Conservation (phyloP, 2,888 invertebrate genomes). For the Spisula subtruncata region DNA sequence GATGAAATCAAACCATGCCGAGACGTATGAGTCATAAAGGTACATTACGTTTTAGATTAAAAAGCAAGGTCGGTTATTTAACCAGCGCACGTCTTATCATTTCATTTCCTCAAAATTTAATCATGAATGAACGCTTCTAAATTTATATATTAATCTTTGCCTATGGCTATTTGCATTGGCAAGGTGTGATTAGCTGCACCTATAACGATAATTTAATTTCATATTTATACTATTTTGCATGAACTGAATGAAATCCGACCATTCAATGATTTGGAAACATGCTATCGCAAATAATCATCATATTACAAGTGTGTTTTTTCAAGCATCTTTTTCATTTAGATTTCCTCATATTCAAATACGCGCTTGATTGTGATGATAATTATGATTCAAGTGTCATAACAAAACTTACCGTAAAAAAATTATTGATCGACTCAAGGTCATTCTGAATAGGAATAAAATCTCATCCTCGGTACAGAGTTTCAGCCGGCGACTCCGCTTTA, state of each 20-base stretch:
- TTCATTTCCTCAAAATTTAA: neutral
- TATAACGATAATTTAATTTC: conserved; percentile 19
- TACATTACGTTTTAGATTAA: neutral
- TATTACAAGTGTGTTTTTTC: conserved; percentile 1
- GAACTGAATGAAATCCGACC: neutral
- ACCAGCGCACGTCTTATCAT: neutral
- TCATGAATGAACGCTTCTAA: neutral
- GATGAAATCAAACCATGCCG: neutral
- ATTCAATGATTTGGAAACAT: conserved; percentile 14
- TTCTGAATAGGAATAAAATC: too few relatives aligned
- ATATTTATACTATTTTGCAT: conserved; percentile 1
- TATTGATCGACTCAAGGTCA: too few relatives aligned
- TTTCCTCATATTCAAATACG: neutral
- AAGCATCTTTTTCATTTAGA: neutral
- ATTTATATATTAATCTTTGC: neutral
- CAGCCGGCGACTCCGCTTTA: too few relatives aligned
- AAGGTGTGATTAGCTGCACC: neutral
- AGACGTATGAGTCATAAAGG: neutral
- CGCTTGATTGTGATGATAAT: neutral
- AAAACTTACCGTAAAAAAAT: neutral
- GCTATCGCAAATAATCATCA: neutral
- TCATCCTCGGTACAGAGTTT: too few relatives aligned
- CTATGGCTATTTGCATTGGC: neutral
- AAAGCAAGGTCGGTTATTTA: neutral
- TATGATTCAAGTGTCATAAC: neutral